These are phyloP conservation scores for Chloroceryle amazona DNA, from an alignment of 2,797 vertebrate genomes.

Conservation along the genomic window DNA sequence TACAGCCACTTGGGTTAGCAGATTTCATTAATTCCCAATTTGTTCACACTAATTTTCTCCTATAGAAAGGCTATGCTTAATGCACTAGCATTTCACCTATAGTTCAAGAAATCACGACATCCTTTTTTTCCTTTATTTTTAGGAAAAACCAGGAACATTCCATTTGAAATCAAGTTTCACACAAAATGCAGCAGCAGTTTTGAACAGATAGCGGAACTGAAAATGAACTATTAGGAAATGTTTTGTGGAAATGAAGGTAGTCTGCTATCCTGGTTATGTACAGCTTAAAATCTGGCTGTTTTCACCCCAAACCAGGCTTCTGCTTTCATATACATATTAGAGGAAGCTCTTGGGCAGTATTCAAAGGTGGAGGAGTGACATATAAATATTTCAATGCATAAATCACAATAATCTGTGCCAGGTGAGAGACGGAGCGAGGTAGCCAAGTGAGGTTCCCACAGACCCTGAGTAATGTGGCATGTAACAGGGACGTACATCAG, in stretches of 20 bases:
- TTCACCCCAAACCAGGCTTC: background rate
- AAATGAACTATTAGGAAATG: background rate
- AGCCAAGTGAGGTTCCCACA: background rate
- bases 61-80: background rate
- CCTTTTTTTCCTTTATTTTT: background rate
- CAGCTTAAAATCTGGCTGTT: background rate
- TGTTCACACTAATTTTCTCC: background rate
- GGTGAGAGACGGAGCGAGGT: background rate
- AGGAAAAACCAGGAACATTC: background rate
- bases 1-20: background rate
- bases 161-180: background rate
- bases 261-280: background rate
- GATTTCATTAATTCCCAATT: conserved; percentile 10
- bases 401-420: conserved; percentile 43
- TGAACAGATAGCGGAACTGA: background rate
- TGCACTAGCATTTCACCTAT: background rate
- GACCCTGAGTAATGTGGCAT: conserved; percentile 16
- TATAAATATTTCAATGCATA: background rate
- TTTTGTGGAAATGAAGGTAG: background rate
- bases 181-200: background rate
- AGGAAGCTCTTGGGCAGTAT: background rate
- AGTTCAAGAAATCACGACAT: background rate
- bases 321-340: background rate
- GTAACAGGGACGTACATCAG: background rate
- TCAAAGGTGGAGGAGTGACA: background rate